A percentile compares a stretch with the other conserved stretches of the same genome.
phyloP scores from a whole-genome alignment of 2,113 vertebrate genomes.

The Neolamprologus brichardi region DNA sequence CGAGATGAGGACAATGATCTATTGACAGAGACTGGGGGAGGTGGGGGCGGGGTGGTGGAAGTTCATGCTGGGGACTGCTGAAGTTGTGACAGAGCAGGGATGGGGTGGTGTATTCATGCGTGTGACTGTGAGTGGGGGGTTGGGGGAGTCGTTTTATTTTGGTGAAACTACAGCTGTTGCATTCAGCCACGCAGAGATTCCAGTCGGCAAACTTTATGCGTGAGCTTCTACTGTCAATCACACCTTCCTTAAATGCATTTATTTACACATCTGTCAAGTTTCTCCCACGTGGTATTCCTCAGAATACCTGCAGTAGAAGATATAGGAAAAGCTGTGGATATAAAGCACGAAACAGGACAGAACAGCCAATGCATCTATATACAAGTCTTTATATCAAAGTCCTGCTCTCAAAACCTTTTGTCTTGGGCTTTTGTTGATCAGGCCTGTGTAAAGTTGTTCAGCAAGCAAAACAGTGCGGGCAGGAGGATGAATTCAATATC shows the following conservation, averaged over 20 bases:
- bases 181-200: neutral
- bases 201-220: neutral
- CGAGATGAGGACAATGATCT: conserved; percentile 30
- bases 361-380: fast-evolving
- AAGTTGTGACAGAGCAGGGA: conserved; percentile 17
- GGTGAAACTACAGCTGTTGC: conserved; percentile 33
- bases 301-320: neutral
- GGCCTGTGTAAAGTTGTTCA: neutral
- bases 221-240: neutral
- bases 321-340: neutral
- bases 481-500: conserved; percentile 27
- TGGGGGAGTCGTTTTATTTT: conserved; percentile 26
- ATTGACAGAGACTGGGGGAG: conserved; percentile 17
- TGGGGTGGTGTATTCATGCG: neutral
- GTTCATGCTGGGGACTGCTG: neutral
- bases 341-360: fast-evolving
- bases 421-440: neutral
- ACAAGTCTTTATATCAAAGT: neutral
- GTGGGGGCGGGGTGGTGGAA: neutral
- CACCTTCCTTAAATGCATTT: neutral
- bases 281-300: neutral
- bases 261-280: neutral
- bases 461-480: neutral
- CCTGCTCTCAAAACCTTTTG: neutral
- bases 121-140: neutral